Conservation (phyloP, 1,140 invertebrate species). For the Drosophila malerkotliana region DNA sequence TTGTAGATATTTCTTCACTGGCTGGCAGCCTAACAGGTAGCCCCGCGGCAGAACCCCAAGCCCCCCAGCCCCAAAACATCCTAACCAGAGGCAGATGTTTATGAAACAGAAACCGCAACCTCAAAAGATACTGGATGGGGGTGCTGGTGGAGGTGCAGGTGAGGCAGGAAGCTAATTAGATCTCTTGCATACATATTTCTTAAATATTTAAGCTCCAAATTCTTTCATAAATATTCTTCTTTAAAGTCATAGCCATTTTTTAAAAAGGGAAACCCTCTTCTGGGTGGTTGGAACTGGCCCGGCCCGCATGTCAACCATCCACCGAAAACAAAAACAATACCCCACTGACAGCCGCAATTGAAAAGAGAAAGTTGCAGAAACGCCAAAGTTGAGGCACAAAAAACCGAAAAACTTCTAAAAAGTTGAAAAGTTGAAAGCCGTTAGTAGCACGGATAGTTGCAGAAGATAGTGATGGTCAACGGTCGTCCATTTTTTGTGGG, state of each 20-base stretch:
- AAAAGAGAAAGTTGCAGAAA: conserved; percentile 77
- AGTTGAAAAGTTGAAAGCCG: conserved; percentile 73
- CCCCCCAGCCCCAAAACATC: neutral
- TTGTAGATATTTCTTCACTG: conserved; percentile 27
- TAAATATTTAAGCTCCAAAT: neutral
- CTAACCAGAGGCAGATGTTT: neutral
- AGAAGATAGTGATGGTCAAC: conserved; percentile 6
- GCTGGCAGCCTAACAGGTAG: conserved; percentile 61
- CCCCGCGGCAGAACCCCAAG: conserved; percentile 33
- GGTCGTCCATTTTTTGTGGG: conserved; percentile 10
- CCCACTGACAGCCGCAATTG: conserved; percentile 59
- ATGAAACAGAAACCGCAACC: conserved; percentile 32
- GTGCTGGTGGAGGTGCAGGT: conserved; percentile 17
- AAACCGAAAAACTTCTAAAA: conserved; percentile 64
- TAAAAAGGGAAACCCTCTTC: conserved; percentile 7
- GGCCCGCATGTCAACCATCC: conserved; percentile 43
- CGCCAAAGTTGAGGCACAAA: neutral
- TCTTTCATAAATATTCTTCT: neutral
- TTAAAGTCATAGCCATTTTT: too few species aligned
- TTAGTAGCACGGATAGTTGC: conserved; percentile 18
- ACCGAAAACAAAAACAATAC: conserved; percentile 36
- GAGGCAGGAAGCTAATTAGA: conserved; percentile 54
- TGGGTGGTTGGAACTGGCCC: neutral
- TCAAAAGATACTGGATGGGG: neutral
- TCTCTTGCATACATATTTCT: conserved; percentile 13